Evolutionary conservation across 2,888 invertebrate genomes (phyloP), one percentile per base, ranked within the genome.

Genomic region (Onthophagus sagittarius): DNA sequence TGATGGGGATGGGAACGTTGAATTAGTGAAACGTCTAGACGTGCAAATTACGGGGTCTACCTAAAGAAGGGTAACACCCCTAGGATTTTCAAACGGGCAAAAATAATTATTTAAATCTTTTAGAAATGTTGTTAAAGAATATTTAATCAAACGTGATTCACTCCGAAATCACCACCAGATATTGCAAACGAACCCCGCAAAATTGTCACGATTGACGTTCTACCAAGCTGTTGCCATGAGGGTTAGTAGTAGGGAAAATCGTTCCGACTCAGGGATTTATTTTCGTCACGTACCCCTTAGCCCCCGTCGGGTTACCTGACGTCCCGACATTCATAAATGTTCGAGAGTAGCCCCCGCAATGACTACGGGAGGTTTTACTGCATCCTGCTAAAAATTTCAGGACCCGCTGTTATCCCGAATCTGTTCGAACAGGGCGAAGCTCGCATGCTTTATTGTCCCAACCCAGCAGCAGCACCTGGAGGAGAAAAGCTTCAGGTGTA

Each of bases 261-360:
- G 11, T 53, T 53, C 39, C 39, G 6, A 53, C 39, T 7, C 39
- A 4, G 11, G 39, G 67, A 71, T 31, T 32, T 64, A 65, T 72
- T 72, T 69, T 62, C 23, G 75, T 76, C 76, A 76, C 76, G 76
- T 76, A 76, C 31, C 72, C 73, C 73, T 75, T 75, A 73, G 71
- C 73, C 71, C 74, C 23, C 9, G 7, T 7, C 39, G 39, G 39
- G 39, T 53, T 53, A 53, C 39, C 39, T 53, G 39, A 53, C 39
- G 39, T 53, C 67, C 67, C 67, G 67, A 71, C 73, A 77, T 79
- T 78, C 78, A 80, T 80, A 80, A 80, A 80, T 79, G 78, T 79
- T 78, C 77, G 75, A 78, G 71, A 73, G 72, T 77, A 78, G 77
- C 72, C 77, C 23, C 77, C 77, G 79, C 77, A 76, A 78, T 77